phyloP scores from a whole-genome alignment of 2,888 invertebrate species.

The Megalurothrips usitatus region DNA sequence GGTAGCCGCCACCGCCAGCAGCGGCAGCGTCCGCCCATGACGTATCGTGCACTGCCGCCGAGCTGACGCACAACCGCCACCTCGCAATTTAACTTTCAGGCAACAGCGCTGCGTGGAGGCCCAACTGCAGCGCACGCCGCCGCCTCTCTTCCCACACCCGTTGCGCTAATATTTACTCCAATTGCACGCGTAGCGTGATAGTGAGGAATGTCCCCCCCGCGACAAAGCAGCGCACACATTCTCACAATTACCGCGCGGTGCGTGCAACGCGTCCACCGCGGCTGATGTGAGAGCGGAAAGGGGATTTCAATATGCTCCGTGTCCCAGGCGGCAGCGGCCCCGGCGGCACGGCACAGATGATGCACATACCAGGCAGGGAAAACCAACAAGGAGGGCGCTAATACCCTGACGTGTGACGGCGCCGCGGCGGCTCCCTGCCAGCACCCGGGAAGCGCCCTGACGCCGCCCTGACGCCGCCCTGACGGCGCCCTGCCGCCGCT shows the following conservation, averaged over 20 bases:
- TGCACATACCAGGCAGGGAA: too few relatives aligned
- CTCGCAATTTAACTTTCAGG: too few relatives aligned
- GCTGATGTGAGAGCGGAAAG: background rate
- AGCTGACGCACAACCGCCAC: too few relatives aligned
- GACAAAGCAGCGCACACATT: conserved; percentile 6
- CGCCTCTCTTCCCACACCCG: background rate
- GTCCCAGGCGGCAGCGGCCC: too few relatives aligned
- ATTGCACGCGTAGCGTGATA: background rate
- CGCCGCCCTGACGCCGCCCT: too few relatives aligned
- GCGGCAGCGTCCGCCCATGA: background rate
- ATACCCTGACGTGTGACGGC: too few relatives aligned
- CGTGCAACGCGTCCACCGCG: background rate
- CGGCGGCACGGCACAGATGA: too few relatives aligned
- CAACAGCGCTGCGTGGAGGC: too few relatives aligned
- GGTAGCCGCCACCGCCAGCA: background rate
- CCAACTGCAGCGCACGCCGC: background rate
- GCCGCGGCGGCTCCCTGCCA: too few relatives aligned
- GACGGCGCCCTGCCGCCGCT: too few relatives aligned
- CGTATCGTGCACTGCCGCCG: background rate
- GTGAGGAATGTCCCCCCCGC: background rate
- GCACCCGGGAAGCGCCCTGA: too few relatives aligned
- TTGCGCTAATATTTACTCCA: background rate
- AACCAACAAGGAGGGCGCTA: too few relatives aligned
- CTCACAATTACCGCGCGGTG: background rate
- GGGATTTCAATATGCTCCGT: background rate